Conservation (phyloP, 2,113 vertebrate genomes). For the Centropus bengalensis region DNA sequence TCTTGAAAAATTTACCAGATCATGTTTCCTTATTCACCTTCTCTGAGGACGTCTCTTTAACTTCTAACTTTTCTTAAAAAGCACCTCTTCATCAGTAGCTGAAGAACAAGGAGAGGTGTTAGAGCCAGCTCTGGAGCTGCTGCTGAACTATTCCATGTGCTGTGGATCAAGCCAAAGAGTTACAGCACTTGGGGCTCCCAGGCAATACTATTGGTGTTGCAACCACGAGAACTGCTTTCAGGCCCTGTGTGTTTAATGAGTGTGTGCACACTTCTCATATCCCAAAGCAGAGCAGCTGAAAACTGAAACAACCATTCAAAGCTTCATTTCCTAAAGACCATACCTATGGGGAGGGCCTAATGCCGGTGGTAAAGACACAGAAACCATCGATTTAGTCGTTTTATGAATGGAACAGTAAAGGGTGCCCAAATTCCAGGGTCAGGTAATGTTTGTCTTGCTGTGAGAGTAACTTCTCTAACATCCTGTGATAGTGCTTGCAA, state of each 20-base stretch:
- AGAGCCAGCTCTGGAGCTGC: not conserved
- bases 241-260: not conserved
- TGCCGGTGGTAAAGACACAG: not conserved
- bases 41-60: not conserved
- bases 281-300: not conserved
- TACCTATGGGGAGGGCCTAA: not conserved
- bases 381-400: not conserved
- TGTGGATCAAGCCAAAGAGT: not conserved
- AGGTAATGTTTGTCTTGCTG: not conserved
- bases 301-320: not conserved
- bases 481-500: not conserved
- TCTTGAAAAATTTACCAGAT: not conserved
- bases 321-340: not conserved
- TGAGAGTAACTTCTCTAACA: not conserved
- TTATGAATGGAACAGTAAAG: not conserved
- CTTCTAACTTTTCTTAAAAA: not conserved
- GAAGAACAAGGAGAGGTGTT: not conserved
- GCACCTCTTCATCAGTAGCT: not conserved
- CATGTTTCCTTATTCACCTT: constrained; percentile 11
- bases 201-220: not conserved
- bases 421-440: not conserved
- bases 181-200: not conserved
- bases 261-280: not conserved
- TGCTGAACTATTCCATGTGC: not conserved
- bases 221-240: not conserved